These are phyloP conservation scores for Meda fulgida DNA, from an alignment of 2,797 vertebrate genomes.

Conservation along the genomic window DNA sequence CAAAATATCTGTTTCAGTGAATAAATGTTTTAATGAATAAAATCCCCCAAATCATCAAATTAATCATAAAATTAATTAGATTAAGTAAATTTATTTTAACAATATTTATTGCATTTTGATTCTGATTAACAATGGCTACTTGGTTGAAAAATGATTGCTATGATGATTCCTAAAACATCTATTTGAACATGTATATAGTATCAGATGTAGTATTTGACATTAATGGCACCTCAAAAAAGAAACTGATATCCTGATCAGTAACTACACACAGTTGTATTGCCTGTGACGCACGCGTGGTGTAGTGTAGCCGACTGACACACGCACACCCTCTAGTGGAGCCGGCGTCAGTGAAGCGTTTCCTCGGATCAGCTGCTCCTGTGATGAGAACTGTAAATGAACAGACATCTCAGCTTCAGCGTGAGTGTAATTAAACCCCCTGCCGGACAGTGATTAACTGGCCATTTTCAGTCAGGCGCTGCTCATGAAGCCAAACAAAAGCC, in stretches of 20 bases:
- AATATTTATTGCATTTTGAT: neutral
- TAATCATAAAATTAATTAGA: neutral
- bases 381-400: slow-evolving; percentile 22
- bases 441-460: slow-evolving; percentile 13
- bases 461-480: neutral
- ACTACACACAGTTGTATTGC: neutral
- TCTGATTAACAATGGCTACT: neutral
- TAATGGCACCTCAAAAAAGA: neutral
- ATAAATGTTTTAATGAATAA: neutral
- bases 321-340: neutral
- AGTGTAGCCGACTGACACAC: neutral
- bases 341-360: neutral
- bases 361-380: slow-evolving; percentile 2
- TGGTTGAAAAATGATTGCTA: neutral
- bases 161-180: neutral
- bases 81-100: neutral
- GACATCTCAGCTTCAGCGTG: neutral
- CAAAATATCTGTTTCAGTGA: neutral
- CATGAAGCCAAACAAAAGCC: neutral
- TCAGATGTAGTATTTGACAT: neutral
- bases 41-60: too few relatives aligned
- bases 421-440: slow-evolving; percentile 27
- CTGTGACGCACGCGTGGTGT: too few relatives aligned
- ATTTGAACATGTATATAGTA: neutral
- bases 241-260: neutral